Percentiles rank a stretch among this genome's conserved stretches.
These are phyloP conservation scores for Gnatocerus cornutus DNA, from an alignment of 2,888 invertebrate genomes.

Conservation along the genomic window DNA sequence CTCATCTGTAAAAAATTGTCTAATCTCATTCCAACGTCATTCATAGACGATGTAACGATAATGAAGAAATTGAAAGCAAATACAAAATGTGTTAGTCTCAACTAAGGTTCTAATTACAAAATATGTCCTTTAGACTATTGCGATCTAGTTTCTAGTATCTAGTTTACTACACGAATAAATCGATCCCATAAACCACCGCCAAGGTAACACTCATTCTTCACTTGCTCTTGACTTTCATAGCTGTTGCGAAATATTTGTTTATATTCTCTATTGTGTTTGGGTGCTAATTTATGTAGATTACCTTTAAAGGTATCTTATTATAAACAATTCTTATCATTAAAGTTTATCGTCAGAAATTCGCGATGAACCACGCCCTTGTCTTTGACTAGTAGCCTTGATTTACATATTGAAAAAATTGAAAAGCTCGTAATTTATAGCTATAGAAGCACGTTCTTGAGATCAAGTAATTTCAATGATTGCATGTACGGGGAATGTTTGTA, in stretches of 20 bases:
- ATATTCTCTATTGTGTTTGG: neutral
- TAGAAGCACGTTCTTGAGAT: too few species aligned
- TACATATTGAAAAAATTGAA: neutral
- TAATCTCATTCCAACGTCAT: too few species aligned
- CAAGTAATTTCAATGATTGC: too few species aligned
- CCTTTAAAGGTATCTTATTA: slow-evolving; percentile 7
- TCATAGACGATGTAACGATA: too few species aligned
- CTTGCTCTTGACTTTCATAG: slow-evolving; percentile 36
- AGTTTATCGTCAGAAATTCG: neutral
- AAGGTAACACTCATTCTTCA: slow-evolving; percentile 11
- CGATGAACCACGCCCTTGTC: slow-evolving; percentile 8
- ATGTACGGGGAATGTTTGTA: neutral
- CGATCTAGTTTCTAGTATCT: too few species aligned
- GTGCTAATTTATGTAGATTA: slow-evolving; percentile 1
- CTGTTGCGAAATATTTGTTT: slow-evolving; percentile 35
- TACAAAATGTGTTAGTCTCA: too few species aligned
- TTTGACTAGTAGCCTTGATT: neutral
- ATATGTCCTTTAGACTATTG: too few species aligned
- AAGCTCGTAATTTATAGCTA: slow-evolving; percentile 3
- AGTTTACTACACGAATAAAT: too few species aligned
- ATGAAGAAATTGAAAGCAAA: neutral
- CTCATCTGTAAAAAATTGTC: too few species aligned
- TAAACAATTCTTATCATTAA: too few species aligned
- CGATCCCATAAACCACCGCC: neutral
- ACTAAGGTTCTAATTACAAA: too few species aligned